These are phyloP conservation scores for Ondatra zibethicus DNA, from an alignment of 2,113 vertebrate species.

Conservation along the genomic window DNA sequence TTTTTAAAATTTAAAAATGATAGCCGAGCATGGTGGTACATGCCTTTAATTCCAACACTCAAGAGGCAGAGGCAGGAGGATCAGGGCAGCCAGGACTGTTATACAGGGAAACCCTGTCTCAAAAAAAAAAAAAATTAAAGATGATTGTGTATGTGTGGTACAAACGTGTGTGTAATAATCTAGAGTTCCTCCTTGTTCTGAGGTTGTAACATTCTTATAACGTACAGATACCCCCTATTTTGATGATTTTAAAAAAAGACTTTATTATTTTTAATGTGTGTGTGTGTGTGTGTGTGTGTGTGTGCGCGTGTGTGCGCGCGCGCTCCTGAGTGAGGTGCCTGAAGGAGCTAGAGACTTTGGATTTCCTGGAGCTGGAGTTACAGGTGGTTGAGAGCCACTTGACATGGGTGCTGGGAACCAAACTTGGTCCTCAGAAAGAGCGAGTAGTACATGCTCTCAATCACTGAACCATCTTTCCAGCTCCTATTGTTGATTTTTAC, in stretches of 20 bases:
- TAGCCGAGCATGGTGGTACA: background rate
- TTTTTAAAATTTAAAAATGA: background rate
- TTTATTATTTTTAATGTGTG: background rate
- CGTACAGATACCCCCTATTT: background rate
- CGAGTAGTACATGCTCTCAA: no score
- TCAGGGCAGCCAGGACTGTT: no score
- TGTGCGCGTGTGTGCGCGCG: background rate
- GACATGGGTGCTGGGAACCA: background rate
- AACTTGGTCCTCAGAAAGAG: background rate
- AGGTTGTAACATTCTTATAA: background rate
- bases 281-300: background rate
- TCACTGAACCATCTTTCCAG: background rate
- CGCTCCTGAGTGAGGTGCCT: background rate
- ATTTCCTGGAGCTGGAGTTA: background rate
- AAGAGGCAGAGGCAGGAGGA: no score
- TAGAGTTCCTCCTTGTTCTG: background rate
- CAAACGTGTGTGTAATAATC: background rate
- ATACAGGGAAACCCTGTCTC: no score
- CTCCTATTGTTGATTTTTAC: background rate
- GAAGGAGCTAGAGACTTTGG: background rate
- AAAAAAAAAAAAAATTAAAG: no score
- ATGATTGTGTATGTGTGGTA: background rate
- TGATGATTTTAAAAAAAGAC: background rate
- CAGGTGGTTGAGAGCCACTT: background rate
- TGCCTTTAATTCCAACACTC: no score